Base-by-base conservation (phyloP, 2,888 invertebrate genomes). In the Epinotia brunnichana region DNA sequence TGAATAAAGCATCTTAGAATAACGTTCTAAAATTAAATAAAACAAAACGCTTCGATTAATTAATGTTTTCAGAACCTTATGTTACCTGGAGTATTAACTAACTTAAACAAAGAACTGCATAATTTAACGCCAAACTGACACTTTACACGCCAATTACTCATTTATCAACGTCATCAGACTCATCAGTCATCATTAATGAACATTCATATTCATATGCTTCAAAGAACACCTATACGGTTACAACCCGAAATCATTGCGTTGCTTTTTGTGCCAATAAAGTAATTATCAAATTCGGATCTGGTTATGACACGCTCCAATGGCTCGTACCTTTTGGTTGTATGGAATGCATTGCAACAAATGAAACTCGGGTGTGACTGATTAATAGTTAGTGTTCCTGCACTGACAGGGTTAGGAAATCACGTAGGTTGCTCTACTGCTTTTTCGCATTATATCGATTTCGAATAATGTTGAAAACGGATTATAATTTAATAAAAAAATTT, bases 241-340 rank as follows among this genome's bases (percentile, higher is more conserved):
- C 67, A 67, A 15, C 13, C 44, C 44, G 19, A 54, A 72, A 61
- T 60, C 29, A 53, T 41, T 19, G 5, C 53, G 41, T 53, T 53
- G 41, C 54, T 72, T 69, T 72, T 72, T 72, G 67, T 48, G 19
- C n/a, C 61, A 67, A 72, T 72, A 35, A 72, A 72, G 61, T 56
- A 57, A 68, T 71, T 44, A 71, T 64, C 39, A 41, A 54, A 66
- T 53, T 53, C 19, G 63, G 39, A 41, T 66, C 66, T 66, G 19
- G 70, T 67, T 60, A 19, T 15, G 39, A 15, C 56, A 21, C 15
- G 61, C 51, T 51, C 17, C 21, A 67, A 35, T 62, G 67, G 21
- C 9, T 41, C 2, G 48, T n/a, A 41, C n/a, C n/a, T n/a, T n/a
- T n/a, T 24, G 61, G 67, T 67, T 62, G 69, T 69, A 48, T 48